Evolutionary conservation across 2,797 vertebrate species (phyloP), one percentile per base, ranked within the genome.

Genomic region (Brachymystax lenok): DNA sequence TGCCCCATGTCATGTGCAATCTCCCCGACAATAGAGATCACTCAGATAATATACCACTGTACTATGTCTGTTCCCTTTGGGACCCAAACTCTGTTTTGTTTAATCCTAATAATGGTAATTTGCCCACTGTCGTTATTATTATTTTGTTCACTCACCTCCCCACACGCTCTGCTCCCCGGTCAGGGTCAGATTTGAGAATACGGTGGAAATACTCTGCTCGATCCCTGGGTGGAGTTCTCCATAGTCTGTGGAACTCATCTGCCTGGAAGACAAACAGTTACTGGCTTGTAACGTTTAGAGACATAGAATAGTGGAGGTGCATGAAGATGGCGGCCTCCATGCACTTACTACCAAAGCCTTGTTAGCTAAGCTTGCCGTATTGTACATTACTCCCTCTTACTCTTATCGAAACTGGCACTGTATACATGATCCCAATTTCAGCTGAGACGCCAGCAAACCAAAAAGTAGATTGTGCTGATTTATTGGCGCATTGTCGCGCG

Each of bases 201-300:
- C 89, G 88, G 86, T 94, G 92, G 74, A 95, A 95, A 84, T 95
- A 92, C 64, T 83, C 91, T 67, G 94, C 94, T 79, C 89, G 90
- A 40, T 94, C 92, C 71, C 96, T 90, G 40, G 95, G 94, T 0
- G 95, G 95, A 14, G 94, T 96, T 83, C 96, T 97, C 96, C 96
- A 96, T 68, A 92, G 86, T 71, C 84, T 92, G 51, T 94, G 92
- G 77, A 97, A 96, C 74, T 95, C 95, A 79, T 95, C 92, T 8
- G 96, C 95, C 96, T 96, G 81, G 8, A 77, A 80, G 64, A 75
- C 40, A 46, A 46, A 46, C 2, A 46, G 40, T 46, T 46, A 46
- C 40, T 46, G 40, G 40, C 40, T 46, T 46, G 40, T 46, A 10
- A 46, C 40, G 12, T 46, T 46, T 46, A 13, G 40, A 46, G 10